A percentile compares a stretch with the other conserved stretches of the same genome.
These are phyloP conservation scores for Andrena minutula DNA, from an alignment of 2,888 invertebrate species.

Conservation along the genomic window DNA sequence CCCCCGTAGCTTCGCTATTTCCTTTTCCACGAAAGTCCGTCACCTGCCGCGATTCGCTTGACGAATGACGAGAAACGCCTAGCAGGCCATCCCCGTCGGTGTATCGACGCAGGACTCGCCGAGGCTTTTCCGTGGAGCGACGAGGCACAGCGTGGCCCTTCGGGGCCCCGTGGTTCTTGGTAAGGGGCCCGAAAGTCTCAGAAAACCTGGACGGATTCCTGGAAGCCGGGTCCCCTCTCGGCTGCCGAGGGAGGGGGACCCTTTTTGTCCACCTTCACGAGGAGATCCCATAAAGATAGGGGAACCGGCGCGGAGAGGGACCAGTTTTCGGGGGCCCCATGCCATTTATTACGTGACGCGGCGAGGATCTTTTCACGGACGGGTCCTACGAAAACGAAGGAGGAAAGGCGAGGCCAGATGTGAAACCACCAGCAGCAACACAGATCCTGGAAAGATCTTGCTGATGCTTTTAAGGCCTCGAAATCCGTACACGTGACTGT, in stretches of 20 bases:
- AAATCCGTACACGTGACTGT: slow-evolving; percentile 16
- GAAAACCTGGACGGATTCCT: slow-evolving; percentile 81
- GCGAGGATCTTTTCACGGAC: slow-evolving; percentile 75
- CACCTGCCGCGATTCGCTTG: slow-evolving; percentile 32
- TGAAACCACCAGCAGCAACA: slow-evolving; percentile 25
- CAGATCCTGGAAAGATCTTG: slow-evolving; percentile 30
- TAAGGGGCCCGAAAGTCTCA: slow-evolving; percentile 80
- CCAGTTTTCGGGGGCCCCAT: slow-evolving; percentile 79
- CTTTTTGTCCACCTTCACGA: slow-evolving; percentile 69
- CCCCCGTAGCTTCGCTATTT: background rate
- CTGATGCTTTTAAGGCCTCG: slow-evolving; percentile 59
- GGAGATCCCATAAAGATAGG: slow-evolving; percentile 81
- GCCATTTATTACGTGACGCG: slow-evolving; percentile 77
- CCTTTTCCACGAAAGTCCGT: background rate
- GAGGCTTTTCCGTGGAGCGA: slow-evolving; percentile 31
- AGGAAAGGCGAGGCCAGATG: slow-evolving; percentile 70
- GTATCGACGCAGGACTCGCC: background rate
- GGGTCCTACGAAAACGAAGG: slow-evolving; percentile 58
- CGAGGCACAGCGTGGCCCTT: background rate
- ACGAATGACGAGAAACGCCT: background rate
- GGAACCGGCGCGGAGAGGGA: slow-evolving; percentile 61
- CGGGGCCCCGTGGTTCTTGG: slow-evolving; percentile 71
- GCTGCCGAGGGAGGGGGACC: slow-evolving; percentile 25
- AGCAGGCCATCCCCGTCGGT: background rate
- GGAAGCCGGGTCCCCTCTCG: slow-evolving; percentile 74